Evolutionary conservation across 2,797 vertebrate genomes (phyloP).

Genomic region (Dicrostonyx torquatus): DNA sequence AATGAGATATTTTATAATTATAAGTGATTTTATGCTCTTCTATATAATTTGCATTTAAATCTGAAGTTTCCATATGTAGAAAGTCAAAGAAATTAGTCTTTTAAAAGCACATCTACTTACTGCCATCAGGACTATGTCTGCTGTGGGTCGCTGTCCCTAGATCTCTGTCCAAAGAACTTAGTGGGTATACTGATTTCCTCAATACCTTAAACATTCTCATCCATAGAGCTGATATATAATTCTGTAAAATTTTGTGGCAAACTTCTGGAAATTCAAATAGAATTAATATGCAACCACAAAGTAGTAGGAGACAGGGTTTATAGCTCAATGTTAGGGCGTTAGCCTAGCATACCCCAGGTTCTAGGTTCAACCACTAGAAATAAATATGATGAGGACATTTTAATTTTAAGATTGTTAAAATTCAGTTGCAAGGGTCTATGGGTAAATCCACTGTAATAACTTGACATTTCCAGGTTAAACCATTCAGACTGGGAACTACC

Average conservation of each 20-base stretch:
- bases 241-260: background rate
- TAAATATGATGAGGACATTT: background rate
- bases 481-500: background rate
- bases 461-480: background rate
- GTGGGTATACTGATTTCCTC: background rate
- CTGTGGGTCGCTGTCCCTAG: background rate
- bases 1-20: conserved; percentile 16
- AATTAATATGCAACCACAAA: conserved; percentile 39
- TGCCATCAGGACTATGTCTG: background rate
- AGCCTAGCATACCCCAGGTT: background rate
- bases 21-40: background rate
- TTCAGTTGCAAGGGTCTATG: background rate
- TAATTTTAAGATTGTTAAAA: conserved; percentile 41
- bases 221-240: background rate
- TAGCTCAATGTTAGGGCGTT: background rate
- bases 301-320: background rate
- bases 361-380: background rate
- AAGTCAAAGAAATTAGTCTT: background rate
- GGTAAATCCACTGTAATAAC: background rate
- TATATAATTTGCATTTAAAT: background rate
- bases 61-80: background rate
- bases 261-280: conserved; percentile 12
- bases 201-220: background rate
- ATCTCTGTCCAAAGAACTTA: background rate
- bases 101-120: background rate